Evolutionary conservation across 2,113 vertebrate genomes (phyloP), one percentile per base, ranked within the genome.

Genomic region (Hylia prasina): DNA sequence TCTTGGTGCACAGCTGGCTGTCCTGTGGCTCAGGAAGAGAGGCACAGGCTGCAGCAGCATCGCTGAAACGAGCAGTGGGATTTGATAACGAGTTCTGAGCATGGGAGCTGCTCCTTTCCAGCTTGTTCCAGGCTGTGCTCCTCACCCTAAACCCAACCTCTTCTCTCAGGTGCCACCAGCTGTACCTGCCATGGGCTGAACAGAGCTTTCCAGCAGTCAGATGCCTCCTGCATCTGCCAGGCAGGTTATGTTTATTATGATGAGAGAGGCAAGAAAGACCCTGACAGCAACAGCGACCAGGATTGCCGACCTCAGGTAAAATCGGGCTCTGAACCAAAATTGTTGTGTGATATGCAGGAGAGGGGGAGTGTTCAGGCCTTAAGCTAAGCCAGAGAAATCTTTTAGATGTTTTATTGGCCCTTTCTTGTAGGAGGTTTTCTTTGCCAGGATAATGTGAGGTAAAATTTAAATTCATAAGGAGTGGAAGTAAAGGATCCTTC

Each of bases 251-350:
- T 99, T 57, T 99, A 98, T 96, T 99, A 99, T 31, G 97, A 99
- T 37, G 93, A 98, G 64, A 97, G 98, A 75, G 99, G 98, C 94
- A 98, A 98, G 47, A 96, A 98, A 87, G 98, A 97, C 71, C 97
- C 98, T 15, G 95, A 96, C 9, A 87, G 97, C 75, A 98, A 98
- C 94, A 98, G 98, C 6, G 93, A 98, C 31, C 84, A 98, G 85
- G 99, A 99, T 93, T 99, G 99, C 87, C 98, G 96, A 19, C 98
- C 98, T 65, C 99, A 99, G 98, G 99, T 99, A 66, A 97, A 96
- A n/a, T 7, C 2, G 0, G 28, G 27, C 70, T 75, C 23, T 12
- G 16, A 30, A 89, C 37, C 30, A 37, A 5, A 57, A 53, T 2
- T 44, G 21, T 35, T 45, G 9, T 4, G 5, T 64, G 69, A 31